Base-by-base conservation (phyloP, 2,888 invertebrate genomes). In the Amblyjoppa fuscipennis region DNA sequence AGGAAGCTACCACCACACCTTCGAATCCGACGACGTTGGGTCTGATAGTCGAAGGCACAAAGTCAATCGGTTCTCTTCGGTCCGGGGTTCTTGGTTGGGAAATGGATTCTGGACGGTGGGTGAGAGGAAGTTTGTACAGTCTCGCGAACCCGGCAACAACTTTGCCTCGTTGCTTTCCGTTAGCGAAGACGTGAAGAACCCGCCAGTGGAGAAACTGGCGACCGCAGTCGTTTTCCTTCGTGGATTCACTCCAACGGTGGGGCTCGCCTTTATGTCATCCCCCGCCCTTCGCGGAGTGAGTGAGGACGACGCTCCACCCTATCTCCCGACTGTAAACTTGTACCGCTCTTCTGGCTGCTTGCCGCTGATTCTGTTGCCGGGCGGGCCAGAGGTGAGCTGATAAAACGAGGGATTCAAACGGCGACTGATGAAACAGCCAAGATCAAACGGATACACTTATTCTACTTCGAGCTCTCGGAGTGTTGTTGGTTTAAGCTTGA, bases 161-260 rank as follows among this genome's bases (percentile, higher is more conserved):
- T 84, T 84, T 68, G 76, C 71, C 80, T 73, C 80, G 71, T 84
- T 84, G 71, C 80, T 84, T 84, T 84, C 66, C 71, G 80, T 81
- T 76, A 73, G 71, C 51, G 51, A 59, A 76, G 25, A 28, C 31
- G 49, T 56, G 64, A 75, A 75, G 59, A 70, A 59, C 20, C 64
- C 45, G 31, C 59, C 59, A 51, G n/a, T 51, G 45, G 71, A 66
- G 73, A 59, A 70, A 75, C 41, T 69, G 20, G 76, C 45, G 74
- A 81, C 70, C 73, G 34, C 77, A 74, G 68, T 66, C 51, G 68
- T 74, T 81, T 81, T 73, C 74, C 77, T 84, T 31, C n/a, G 78
- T 41, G 34, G 38, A 78, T 74, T 71, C 75, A 64, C 25, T 61
- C 20, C 51, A 38, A 1, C 31, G 31, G 16, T 28, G 28, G 61